Conservation (phyloP, 2,888 invertebrate species). For the Hirtodrosophila duncani region DNA sequence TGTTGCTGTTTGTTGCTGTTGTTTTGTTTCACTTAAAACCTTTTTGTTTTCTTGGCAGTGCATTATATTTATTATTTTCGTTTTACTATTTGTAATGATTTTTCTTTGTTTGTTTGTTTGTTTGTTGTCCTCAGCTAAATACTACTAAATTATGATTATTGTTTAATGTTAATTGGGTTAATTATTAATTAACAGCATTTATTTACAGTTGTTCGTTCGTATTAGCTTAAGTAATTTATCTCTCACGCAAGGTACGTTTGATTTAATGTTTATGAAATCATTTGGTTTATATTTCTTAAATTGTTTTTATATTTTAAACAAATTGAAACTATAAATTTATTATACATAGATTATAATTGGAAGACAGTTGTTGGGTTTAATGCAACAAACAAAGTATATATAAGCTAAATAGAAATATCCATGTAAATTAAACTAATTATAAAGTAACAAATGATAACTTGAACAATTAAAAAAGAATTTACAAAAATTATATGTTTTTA, state of each 20-base stretch:
- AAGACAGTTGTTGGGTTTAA: slow-evolving; percentile 70
- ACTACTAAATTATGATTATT: slow-evolving; percentile 53
- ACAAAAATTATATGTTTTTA: too few relatives aligned
- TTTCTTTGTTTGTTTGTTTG: slow-evolving; percentile 32
- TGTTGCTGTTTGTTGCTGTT: slow-evolving; percentile 33
- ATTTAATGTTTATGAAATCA: slow-evolving; percentile 43
- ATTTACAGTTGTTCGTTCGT: slow-evolving; percentile 52
- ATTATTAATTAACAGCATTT: slow-evolving; percentile 69
- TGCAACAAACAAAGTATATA: slow-evolving; percentile 42
- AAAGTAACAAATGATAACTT: too few relatives aligned
- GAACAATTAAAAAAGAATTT: too few relatives aligned
- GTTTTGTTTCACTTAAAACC: slow-evolving; percentile 67
- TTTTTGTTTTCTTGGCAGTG: slow-evolving; percentile 76
- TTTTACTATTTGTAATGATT: slow-evolving; percentile 52
- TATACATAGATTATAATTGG: slow-evolving; percentile 60
- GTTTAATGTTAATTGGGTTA: slow-evolving; percentile 47
- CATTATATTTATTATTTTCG: slow-evolving; percentile 70
- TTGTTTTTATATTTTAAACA: slow-evolving; percentile 23
- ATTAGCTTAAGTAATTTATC: slow-evolving; percentile 5
- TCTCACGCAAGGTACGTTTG: slow-evolving; percentile 71
- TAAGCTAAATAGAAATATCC: too few relatives aligned
- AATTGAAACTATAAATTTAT: slow-evolving; percentile 46
- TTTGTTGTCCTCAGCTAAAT: slow-evolving; percentile 42
- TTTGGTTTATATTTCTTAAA: slow-evolving; percentile 18
- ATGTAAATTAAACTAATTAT: slow-evolving; percentile 7